Percentiles rank a stretch among this genome's conserved stretches.
phyloP scores from a whole-genome alignment of 2,888 invertebrate species.

The Synanthedon vespiformis region DNA sequence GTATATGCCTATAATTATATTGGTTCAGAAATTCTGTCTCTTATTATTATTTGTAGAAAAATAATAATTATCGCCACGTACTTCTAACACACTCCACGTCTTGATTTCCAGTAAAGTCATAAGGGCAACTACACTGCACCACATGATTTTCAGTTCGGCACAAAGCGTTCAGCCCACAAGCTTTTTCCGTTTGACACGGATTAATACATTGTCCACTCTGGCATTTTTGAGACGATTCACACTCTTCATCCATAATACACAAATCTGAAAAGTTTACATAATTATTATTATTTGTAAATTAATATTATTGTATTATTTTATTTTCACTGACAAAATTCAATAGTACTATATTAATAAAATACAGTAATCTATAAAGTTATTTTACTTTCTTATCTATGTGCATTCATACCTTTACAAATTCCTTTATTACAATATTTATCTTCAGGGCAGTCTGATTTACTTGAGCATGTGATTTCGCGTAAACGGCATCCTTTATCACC shows the following conservation, averaged over 20 bases:
- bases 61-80: slow-evolving; percentile 44
- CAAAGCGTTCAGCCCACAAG: slow-evolving; percentile 87
- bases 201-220: slow-evolving; percentile 84
- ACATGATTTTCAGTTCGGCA: slow-evolving; percentile 79
- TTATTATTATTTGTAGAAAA: slow-evolving; percentile 1
- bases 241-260: slow-evolving; percentile 84
- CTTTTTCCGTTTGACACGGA: slow-evolving; percentile 79
- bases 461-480: slow-evolving; percentile 77
- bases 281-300: background rate
- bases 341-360: too few relatives aligned
- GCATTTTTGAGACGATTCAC: slow-evolving; percentile 82
- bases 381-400: background rate
- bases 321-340: too few relatives aligned
- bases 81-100: slow-evolving; percentile 87
- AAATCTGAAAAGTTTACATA: slow-evolving; percentile 66
- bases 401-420: slow-evolving; percentile 78
- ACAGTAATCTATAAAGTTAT: too few relatives aligned
- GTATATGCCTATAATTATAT: background rate
- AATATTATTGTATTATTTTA: too few relatives aligned
- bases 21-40: too few relatives aligned
- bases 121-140: slow-evolving; percentile 85
- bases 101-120: slow-evolving; percentile 87
- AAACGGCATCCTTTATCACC: slow-evolving; percentile 82
- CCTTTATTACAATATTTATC: slow-evolving; percentile 86
- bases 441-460: slow-evolving; percentile 79